Evolutionary conservation across 2,888 invertebrate species (phyloP), one percentile per base, ranked within the genome.

Genomic region (Melanargia galathea): DNA sequence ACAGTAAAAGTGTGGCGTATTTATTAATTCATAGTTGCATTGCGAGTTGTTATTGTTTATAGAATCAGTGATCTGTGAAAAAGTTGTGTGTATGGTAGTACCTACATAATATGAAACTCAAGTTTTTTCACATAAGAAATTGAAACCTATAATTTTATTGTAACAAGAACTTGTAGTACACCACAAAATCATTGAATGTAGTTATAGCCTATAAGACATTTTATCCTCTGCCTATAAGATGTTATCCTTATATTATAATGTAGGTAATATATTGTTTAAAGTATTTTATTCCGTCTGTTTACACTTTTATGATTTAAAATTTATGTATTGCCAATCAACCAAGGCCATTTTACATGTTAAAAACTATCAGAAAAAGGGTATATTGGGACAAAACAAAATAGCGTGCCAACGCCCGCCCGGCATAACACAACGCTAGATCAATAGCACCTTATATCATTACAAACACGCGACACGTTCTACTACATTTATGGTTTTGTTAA

Each of bases 381-480:
- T n/a, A n/a, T n/a, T n/a, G n/a, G n/a, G n/a, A n/a, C 33, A 6
- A 33, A 52, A 35, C 33, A 33, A 13, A 33, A 33, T 52, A 30
- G 51, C 51, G 51, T 52, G 51, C 33, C 33, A 26, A 33, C 10
- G 20, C 2, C 18, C 10, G 20, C 2, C 18, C 51, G 33, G 16
- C 7, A 24, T 24, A 8, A 30, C 6, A 52, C 13, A 33, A 35
- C 51, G 33, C 33, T 52, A 51, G n/a, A n/a, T 33, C 51, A 33
- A 5, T 18, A 10, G 33, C 35, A 35, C 33, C 11, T 20, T 52
- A 52, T 52, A 20, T 52, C 5, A 6, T 33, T 18, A 16, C 20
- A 33, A 52, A 52, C 51, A 52, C 51, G 51, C 51, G 20, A 52
- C 18, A 11, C 20, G 51, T 6, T 51, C 13, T 6, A 16, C n/a